Evolutionary conservation across 2,113 vertebrate species (phyloP).

Genomic region (Verasper variegatus): DNA sequence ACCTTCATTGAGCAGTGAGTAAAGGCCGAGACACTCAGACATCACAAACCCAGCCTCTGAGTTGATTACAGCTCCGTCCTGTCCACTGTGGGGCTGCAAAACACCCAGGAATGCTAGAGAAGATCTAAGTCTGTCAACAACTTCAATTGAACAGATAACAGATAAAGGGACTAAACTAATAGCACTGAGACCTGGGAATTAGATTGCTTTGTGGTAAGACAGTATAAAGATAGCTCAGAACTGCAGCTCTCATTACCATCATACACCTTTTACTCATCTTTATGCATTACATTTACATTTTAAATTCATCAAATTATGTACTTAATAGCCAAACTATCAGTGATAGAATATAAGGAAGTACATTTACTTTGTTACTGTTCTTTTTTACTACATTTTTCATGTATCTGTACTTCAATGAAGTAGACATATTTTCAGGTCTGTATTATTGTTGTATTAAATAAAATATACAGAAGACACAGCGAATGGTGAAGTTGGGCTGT

Average conservation of each 20-base stretch:
- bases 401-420: too few relatives aligned
- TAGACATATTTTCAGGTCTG: too few relatives aligned
- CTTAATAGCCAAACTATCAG: too few relatives aligned
- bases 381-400: too few relatives aligned
- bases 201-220: background rate
- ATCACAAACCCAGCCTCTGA: slow-evolving; percentile 5
- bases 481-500: too few relatives aligned
- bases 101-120: slow-evolving; percentile 18
- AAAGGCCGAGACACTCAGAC: background rate
- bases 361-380: too few relatives aligned
- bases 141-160: slow-evolving; percentile 37
- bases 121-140: slow-evolving; percentile 24
- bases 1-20: background rate
- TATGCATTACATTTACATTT: too few relatives aligned
- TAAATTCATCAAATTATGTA: too few relatives aligned
- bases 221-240: background rate
- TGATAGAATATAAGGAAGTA: too few relatives aligned
- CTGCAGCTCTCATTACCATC: background rate
- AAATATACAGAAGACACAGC: too few relatives aligned
- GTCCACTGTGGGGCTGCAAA: slow-evolving; percentile 13
- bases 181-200: background rate
- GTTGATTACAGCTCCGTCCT: slow-evolving; percentile 22
- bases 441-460: too few relatives aligned
- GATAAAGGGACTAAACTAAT: slow-evolving; percentile 23
- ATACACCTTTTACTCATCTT: background rate